These are phyloP conservation scores for Cerastis rubricosa DNA, from an alignment of 2,888 invertebrate genomes.

Conservation along the genomic window DNA sequence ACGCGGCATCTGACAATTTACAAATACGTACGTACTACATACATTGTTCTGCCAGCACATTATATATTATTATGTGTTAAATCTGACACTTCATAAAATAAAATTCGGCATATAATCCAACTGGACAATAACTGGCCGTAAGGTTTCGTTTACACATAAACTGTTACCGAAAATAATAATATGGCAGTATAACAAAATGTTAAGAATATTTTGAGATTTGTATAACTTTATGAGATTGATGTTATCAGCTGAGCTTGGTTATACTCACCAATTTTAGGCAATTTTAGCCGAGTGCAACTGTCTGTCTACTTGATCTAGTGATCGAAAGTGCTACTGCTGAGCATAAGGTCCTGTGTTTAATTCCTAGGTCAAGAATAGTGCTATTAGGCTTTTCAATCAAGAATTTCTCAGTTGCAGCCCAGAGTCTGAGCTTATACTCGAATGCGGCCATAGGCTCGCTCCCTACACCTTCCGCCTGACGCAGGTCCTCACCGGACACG, in stretches of 20 bases:
- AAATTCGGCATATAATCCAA: not conserved
- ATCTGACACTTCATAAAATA: not conserved
- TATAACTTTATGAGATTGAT: not conserved
- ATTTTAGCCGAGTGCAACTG: not conserved
- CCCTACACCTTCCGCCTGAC: too few species aligned
- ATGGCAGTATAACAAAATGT: not conserved
- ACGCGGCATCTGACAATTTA: not conserved
- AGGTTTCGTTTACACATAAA: not conserved
- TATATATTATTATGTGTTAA: conserved; percentile 4
- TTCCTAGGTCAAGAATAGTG: not conserved
- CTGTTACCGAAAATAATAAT: not conserved
- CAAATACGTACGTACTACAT: not conserved
- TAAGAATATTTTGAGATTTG: not conserved
- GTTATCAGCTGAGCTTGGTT: not conserved
- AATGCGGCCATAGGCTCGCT: not conserved
- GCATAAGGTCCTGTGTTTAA: not conserved
- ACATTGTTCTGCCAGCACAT: too few species aligned
- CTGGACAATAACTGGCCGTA: not conserved
- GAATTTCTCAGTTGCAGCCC: not conserved
- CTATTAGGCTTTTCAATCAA: not conserved
- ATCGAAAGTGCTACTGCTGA: not conserved
- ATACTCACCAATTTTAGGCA: not conserved
- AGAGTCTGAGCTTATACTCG: not conserved
- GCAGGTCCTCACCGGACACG: too few species aligned
- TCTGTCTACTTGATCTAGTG: not conserved